Percentiles rank a stretch among this genome's conserved stretches.
Evolutionary conservation across 2,113 vertebrate species (phyloP).

Genomic region (Chroicocephalus ridibundus): DNA sequence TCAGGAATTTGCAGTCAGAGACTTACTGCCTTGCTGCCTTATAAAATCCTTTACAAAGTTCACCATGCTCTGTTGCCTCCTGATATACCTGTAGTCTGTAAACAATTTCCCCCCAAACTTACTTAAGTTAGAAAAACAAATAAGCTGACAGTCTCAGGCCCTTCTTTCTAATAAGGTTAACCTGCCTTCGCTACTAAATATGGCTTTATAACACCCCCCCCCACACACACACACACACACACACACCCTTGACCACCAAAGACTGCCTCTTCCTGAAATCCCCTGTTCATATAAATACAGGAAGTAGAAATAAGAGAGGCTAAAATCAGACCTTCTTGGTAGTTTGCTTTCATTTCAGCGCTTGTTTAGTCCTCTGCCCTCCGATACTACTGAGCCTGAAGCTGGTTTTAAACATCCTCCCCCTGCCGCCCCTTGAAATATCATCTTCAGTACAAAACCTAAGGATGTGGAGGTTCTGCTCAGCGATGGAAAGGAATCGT

Average conservation of each 20-base stretch:
- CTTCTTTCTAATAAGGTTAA: neutral
- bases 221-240: neutral
- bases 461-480: slow-evolving; percentile 49
- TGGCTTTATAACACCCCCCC: slow-evolving; percentile 25
- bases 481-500: slow-evolving; percentile 47
- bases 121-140: neutral
- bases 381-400: neutral
- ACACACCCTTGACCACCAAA: slow-evolving; percentile 77
- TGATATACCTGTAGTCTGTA: slow-evolving; percentile 49
- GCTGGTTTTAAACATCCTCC: slow-evolving; percentile 31
- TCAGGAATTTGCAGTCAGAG: slow-evolving; percentile 66
- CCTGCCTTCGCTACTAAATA: slow-evolving; percentile 43
- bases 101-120: neutral
- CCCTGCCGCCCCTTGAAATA: neutral
- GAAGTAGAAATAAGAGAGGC: slow-evolving; percentile 78
- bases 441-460: neutral
- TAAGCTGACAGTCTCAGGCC: neutral
- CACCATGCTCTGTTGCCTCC: neutral
- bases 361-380: slow-evolving; percentile 18
- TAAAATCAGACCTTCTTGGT: slow-evolving; percentile 49
- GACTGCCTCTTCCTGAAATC: slow-evolving; percentile 87
- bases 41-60: slow-evolving; percentile 55
- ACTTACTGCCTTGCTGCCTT: slow-evolving; percentile 35
- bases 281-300: slow-evolving; percentile 78
- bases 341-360: slow-evolving; percentile 45